Base-by-base conservation (phyloP, 2,113 vertebrate species). In the Phocoena phocoena region DNA sequence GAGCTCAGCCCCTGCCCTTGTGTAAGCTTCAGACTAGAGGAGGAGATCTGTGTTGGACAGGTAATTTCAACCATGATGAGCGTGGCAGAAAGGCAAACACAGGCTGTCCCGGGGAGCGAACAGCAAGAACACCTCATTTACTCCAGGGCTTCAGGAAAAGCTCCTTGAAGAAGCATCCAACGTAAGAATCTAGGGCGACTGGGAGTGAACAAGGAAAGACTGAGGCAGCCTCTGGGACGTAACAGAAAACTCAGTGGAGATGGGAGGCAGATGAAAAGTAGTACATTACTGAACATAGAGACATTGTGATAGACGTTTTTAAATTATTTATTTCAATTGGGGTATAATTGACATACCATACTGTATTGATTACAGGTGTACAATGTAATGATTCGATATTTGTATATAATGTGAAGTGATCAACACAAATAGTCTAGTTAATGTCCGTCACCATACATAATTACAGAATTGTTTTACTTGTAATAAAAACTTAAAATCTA, bases 261-360 rank as follows among this genome's bases (percentile, higher is more conserved):
- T 6, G 82, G 65, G 36, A 84, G 62, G 33, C 65, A 38, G 76
- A 47, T 3, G 6, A 15, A 79, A 87, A 83, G 41, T 4, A 55
- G 70, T 18, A 7, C 25, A 10, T 53, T 12, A 1, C 0, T 2
- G 8, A 70, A 6, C 50, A 70, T 33, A 23, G 74, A 20, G 44
- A 9, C 2, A 2, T 31, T 31, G 8, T 20, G 18, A 47, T 9
- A 31, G 77, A 47, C 21, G 36, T 18, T 55, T 50, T 21, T 2
- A 36, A 81, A 50, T 14, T 36, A 20, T 79, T 79, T 55, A 17
- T 80, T 58, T 36, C 50, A 17, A 25, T n/a, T 36, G 77, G 58
- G 50, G 53, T 58, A 20, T 80, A 55, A 58, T 36, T 80, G 33
- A 58, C 77, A 23, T 36, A 25, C 77, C 53, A 9, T 58, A 58